Evolutionary conservation across 2,888 invertebrate species (phyloP), one percentile per base, ranked within the genome.

Genomic region (Aphidoletes aphidimyza): DNA sequence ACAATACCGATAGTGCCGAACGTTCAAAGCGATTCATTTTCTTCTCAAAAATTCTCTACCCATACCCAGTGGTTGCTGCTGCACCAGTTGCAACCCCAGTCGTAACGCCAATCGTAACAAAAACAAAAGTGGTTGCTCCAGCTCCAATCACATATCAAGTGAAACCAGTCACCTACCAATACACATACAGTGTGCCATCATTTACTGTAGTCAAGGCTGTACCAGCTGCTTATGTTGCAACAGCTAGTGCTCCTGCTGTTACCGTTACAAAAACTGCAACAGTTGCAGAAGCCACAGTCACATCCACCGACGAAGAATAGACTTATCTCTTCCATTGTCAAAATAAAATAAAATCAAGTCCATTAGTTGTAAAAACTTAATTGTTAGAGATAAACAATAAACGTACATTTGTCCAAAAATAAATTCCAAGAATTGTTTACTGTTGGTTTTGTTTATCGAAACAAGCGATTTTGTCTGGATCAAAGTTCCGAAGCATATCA

Each of bases 71-170:
- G 6, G 42, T 14, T 8, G 69, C 14, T 2, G 69, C 69, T n/a
- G 30, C 69, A 26, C 26, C 26, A 6, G 54, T 54, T 26, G 54
- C 42, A 6, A 14, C 42, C 11, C 69, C 69, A 69, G 69, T 69
- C 14, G 69, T 69, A 1, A 30, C 69, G 0, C 69, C 69, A 69
- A 14, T 69, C 14, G 69, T 69, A 2, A n/a, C 8, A 26, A 69
- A 54, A 26, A 54, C 54, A 22, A 54, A 69, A 69, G 69, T 69
- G 0, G 69, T 69, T 69, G 69, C 30, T n/a, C 69, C 69, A n/a
- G 69, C 69, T 34, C 69, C 69, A 30, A 14, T 69, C 9, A 30
- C 30, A 30, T 69, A 69, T n/a, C 30, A 69, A 69, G 69, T 69
- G 30, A 69, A 69, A 69, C 69, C 69, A 5, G 69, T 69, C 11